Base-by-base conservation (phyloP, 2,888 invertebrate species). In the Asteroscopus sphinx region DNA sequence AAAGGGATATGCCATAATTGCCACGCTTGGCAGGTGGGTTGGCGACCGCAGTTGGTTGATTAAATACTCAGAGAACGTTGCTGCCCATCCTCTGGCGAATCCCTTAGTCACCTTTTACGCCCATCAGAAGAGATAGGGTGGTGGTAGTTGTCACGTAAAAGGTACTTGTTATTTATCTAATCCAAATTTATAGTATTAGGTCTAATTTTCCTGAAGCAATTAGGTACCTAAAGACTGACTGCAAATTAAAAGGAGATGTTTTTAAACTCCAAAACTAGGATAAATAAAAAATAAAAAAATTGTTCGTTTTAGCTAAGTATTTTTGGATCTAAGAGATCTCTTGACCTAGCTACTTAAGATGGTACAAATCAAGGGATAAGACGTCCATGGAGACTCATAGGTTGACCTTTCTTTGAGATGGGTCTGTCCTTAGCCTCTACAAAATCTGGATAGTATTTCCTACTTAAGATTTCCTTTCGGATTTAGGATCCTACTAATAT, bases 351-450 rank as follows among this genome's bases (percentile, higher is more conserved):
- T 11, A n/a, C n/a, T n/a, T n/a, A n/a, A 13, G 26, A 36, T 67
- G 6, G 30, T n/a, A 62, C 32, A 65, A 54, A 54, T 48, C 62
- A 54, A 35, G 26, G 35, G 54, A 37, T 48, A 33, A 54, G 6
- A 35, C 21, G 28, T 44, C 40, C 44, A 55, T 36, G 8, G 16
- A 41, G 36, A 45, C 40, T 68, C 33, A 40, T 62, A 26, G 37
- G 11, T 9, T 11, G 47, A 42, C 44, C 54, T 53, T 62, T 62
- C 35, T 54, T 44, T 47, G 47, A 15, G 12, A 33, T 51, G 9
- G 7, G 16, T 7, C 9, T 8, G 0, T 16, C 7, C 28, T 11
- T 13, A 46, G 25, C 33, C 36, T n/a, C 16, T 39, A 1, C 13
- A 2, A 47, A 33, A 13, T 30, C 30, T 33, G 37, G 37, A 32